These are phyloP conservation scores for Cephus runcator DNA, from an alignment of 2,888 invertebrate species.

Conservation along the genomic window DNA sequence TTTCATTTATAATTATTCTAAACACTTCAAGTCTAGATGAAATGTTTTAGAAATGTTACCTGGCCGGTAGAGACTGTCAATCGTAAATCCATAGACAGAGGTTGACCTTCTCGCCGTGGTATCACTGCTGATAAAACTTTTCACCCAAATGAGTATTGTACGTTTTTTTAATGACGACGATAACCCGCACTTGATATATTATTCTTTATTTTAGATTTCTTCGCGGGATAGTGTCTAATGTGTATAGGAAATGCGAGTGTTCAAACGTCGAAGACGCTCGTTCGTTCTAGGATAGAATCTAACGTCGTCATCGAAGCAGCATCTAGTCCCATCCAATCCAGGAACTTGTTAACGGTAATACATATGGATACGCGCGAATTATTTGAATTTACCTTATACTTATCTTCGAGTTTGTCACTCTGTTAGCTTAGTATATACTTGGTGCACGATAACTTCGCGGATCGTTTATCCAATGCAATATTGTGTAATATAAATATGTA, in stretches of 20 bases:
- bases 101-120: constrained; percentile 21
- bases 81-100: constrained; percentile 20
- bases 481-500: neutral
- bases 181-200: no score
- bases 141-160: neutral
- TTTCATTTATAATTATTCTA: neutral
- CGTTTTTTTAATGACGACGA: neutral
- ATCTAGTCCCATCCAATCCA: no score
- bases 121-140: neutral
- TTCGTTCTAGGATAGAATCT: no score
- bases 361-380: no score
- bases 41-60: constrained; percentile 7
- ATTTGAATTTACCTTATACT: no score
- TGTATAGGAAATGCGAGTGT: no score
- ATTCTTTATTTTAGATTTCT: no score
- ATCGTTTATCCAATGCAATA: neutral
- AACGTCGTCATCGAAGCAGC: no score
- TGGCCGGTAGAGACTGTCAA: constrained; percentile 22
- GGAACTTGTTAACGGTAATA: no score
- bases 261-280: no score
- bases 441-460: neutral
- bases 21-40: neutral
- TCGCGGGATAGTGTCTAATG: no score
- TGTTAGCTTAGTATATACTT: neutral
- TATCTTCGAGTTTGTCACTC: neutral